Evolutionary conservation across 2,113 vertebrate genomes (phyloP), one percentile per base, ranked within the genome.

Genomic region (Hemichromis elongatus): DNA sequence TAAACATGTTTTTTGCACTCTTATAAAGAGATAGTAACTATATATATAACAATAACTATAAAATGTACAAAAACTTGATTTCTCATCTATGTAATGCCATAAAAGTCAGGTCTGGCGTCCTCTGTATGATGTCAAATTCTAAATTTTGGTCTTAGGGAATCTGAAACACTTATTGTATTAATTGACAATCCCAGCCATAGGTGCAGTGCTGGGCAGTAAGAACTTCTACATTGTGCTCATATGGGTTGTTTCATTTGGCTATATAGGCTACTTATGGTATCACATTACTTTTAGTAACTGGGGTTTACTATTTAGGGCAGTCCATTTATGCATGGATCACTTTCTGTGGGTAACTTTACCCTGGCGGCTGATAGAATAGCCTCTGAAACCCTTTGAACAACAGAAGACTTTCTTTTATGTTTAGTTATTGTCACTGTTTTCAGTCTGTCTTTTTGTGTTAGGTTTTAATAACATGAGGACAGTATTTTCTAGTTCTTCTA

Each of bases 191-290:
- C 9, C 56, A 10, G 14, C 28, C 56, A 59, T 30, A 10, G 56
- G 14, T 30, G 1, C 8, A 18, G 0, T 59, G 14, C 57, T 59
- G 28, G 5, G 16, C 16, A 5, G 28, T 0, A 59, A 59, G 2
- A 18, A 19, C 16, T 9, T 18, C 57, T 59, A 0, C 30, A 35
- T 35, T 61, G 2, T 35, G 28, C 9, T 19, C 28, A 1, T 61
- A 28, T 11, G 16, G 57, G 57, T 61, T 61, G 5, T 18, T 59
- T 9, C 18, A 35, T 61, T 19, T 61, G 1, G 14, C 8, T 59
- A 59, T 30, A 13, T 19, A 61, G 30, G 57, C 9, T 61, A 61
- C 57, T 33, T 61, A 19, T 5, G 0, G 9, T 35, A 61, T 61
- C 28, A 0, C 3, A 10, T 35, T 61, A 61, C 57, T 11, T 35